These are phyloP conservation scores for Cnemophilus loriae DNA, from an alignment of 2,113 vertebrate species.

Conservation along the genomic window DNA sequence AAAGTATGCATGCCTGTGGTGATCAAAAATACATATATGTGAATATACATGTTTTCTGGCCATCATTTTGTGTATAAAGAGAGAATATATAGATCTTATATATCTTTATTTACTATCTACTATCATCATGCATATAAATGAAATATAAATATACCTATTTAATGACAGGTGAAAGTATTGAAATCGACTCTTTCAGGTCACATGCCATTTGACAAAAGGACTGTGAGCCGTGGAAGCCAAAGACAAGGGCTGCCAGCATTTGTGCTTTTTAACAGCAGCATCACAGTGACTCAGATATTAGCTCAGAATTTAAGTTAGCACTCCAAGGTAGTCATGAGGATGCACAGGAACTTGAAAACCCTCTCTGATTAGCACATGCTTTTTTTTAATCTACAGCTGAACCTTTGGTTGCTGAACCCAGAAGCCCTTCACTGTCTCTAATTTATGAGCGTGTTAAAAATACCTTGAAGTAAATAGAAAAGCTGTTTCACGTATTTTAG, in stretches of 20 bases:
- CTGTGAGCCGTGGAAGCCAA: neutral
- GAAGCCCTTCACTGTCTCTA: neutral
- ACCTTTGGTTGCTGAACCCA: neutral
- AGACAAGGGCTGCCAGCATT: neutral
- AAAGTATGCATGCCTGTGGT: neutral
- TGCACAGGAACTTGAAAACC: neutral
- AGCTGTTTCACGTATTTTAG: neutral
- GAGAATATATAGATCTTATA: fast-evolving
- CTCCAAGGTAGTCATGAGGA: neutral
- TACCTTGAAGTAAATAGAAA: neutral
- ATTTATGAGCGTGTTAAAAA: neutral
- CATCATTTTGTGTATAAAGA: neutral
- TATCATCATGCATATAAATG: neutral
- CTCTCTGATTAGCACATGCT: neutral
- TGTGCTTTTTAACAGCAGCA: neutral
- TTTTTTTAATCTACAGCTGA: neutral
- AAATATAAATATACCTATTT: neutral
- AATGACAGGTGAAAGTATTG: neutral
- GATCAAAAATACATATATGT: neutral
- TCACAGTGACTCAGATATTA: neutral
- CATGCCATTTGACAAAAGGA: neutral
- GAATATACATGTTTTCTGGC: neutral
- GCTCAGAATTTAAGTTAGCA: neutral
- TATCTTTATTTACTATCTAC: neutral
- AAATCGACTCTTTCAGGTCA: fast-evolving